Base-by-base conservation (phyloP, 2,888 invertebrate species). In the Orthosia gothica region DNA sequence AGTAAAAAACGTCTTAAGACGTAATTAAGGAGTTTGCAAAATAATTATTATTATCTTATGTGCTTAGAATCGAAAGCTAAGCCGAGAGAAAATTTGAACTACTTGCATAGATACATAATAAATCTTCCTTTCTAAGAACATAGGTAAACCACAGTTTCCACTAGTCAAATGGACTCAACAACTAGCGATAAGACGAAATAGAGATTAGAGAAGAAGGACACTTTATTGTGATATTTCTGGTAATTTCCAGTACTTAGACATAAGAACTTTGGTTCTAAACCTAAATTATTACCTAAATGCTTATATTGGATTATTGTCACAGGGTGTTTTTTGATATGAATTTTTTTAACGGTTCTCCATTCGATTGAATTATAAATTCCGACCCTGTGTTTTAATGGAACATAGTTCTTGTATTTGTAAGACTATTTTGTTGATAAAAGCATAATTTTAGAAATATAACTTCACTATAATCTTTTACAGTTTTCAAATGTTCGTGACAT, bases 181-280 rank as follows among this genome's bases (percentile, higher is more conserved):
- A 78, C 69, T 87, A 86, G 83, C 82, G 85, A 82, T 87, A 85
- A 86, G 86, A 83, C 74, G 72, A 82, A 81, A 87, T 85, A 79
- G 84, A 86, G 76, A 83, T 86, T 85, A 84, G 69, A 83, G 69
- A 83, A 76, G 73, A 82, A 75, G 74, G 82, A 79, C 81, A 75
- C 82, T 82, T 84, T 58, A 88, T 88, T 93, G 93, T 93, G 93
- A 93, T 93, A 93, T 89, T 86, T 88, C 88, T 90, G 89, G 90
- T 87, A 82, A 84, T 81, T 70, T 80, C 87, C 89, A 87, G 84
- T 86, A 82, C 65, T 70, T 92, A 92, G 90, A 84, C 85, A 59
- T 91, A 90, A 90, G 88, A 81, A 85, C 79, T 78, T 88, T 86
- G 93, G 93, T 93, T 93, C 74, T 82, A 88, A 93, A 93, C 92